These are phyloP conservation scores for Sphinx pinastri DNA, from an alignment of 2,888 invertebrate genomes.

Conservation along the genomic window DNA sequence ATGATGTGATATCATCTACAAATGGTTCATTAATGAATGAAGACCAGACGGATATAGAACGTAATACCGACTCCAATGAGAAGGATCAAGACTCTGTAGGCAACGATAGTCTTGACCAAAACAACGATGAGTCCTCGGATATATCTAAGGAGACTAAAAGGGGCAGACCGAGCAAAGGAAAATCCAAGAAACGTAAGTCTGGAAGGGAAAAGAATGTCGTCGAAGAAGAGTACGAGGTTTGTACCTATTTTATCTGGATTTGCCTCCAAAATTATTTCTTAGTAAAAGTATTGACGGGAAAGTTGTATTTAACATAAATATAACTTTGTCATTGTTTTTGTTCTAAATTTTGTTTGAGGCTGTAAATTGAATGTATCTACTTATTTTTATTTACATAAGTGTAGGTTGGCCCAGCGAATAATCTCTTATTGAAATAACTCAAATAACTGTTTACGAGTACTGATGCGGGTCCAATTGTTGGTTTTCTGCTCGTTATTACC, in stretches of 20 bases:
- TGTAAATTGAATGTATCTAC: no score
- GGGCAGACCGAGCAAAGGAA: slow-evolving; percentile 50
- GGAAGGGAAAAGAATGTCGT: slow-evolving; percentile 57
- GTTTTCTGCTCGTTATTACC: no score
- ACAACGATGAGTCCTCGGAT: slow-evolving; percentile 50
- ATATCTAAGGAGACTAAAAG: slow-evolving; percentile 51
- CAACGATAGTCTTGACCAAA: slow-evolving; percentile 46
- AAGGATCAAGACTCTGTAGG: slow-evolving; percentile 47
- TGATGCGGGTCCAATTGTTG: no score
- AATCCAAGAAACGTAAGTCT: slow-evolving; percentile 64
- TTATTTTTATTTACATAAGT: no score
- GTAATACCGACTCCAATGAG: slow-evolving; percentile 46
- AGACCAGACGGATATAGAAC: slow-evolving; percentile 48
- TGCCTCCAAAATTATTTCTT: slow-evolving; percentile 9
- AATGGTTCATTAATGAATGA: slow-evolving; percentile 69
- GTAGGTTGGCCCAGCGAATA: no score
- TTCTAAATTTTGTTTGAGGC: no score
- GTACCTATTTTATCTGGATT: slow-evolving; percentile 28
- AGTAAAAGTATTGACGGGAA: neutral
- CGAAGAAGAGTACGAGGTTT: slow-evolving; percentile 82
- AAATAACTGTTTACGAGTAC: no score
- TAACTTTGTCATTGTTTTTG: no score
- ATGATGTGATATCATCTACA: slow-evolving; percentile 76
- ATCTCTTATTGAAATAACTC: no score
- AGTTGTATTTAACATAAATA: neutral